phyloP scores from a whole-genome alignment of 2,888 invertebrate species.

The Bembecia ichneumoniformis region DNA sequence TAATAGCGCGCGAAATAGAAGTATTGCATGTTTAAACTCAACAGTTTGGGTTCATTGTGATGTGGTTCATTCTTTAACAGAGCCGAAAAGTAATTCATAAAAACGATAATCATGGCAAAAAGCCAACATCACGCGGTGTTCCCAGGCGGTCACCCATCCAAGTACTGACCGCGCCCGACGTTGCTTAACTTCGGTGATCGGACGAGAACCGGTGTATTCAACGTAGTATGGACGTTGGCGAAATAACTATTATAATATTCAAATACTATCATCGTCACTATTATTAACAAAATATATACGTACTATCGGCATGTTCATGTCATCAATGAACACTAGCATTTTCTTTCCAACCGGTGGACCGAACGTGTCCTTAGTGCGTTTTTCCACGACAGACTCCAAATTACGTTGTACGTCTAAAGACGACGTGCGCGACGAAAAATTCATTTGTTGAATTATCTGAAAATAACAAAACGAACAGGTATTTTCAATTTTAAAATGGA shows the following conservation, averaged over 20 bases:
- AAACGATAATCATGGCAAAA: neutral
- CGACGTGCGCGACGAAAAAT: conserved; percentile 92
- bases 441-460: conserved; percentile 84
- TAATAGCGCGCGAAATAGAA: no score
- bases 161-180: conserved; percentile 14
- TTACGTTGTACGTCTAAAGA: conserved; percentile 92
- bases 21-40: no score
- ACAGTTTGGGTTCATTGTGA: no score
- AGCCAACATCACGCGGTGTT: conserved; percentile 13
- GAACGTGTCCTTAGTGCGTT: conserved; percentile 90
- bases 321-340: conserved; percentile 91
- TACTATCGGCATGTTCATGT: conserved; percentile 91
- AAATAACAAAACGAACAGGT: conserved; percentile 1
- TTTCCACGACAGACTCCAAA: conserved; percentile 90
- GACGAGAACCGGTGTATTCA: conserved; percentile 18
- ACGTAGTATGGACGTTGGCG: conserved; percentile 15
- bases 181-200: conserved; percentile 20
- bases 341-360: conserved; percentile 93
- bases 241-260: neutral
- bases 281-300: conserved; percentile 12
- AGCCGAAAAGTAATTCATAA: no score
- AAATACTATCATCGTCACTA: neutral
- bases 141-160: conserved; percentile 19
- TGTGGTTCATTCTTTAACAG: no score
- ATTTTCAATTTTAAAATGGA: no score